A percentile compares a stretch with the other conserved stretches of the same genome.
These are phyloP conservation scores for Schlechtendalia chinensis DNA, from an alignment of 1,140 invertebrate genomes.

Conservation along the genomic window DNA sequence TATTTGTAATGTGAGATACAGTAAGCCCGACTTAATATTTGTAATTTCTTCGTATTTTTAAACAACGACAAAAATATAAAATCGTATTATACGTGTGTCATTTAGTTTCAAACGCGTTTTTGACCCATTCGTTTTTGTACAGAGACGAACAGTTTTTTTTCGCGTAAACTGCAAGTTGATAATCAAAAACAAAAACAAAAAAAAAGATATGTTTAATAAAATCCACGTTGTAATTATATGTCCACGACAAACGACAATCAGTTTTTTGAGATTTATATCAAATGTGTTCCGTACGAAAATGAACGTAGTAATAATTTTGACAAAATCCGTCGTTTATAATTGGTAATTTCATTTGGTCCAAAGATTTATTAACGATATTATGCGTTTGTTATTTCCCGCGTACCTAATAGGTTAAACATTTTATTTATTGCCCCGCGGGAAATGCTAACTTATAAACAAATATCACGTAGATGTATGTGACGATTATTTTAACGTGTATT, in stretches of 20 bases:
- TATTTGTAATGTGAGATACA: too few relatives aligned
- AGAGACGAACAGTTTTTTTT: too few relatives aligned
- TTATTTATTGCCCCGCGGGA: constrained; percentile 12
- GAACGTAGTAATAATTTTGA: constrained; percentile 29
- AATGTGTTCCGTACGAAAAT: too few relatives aligned
- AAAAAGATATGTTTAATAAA: neutral
- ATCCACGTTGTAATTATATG: neutral
- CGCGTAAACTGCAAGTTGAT: too few relatives aligned
- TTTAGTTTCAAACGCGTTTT: constrained; percentile 19
- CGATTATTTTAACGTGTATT: too few relatives aligned
- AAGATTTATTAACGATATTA: neutral
- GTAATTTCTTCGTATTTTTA: too few relatives aligned
- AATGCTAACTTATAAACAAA: constrained; percentile 1
- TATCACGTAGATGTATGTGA: neutral
- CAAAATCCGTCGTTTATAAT: constrained; percentile 4
- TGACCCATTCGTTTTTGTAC: constrained; percentile 12
- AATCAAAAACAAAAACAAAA: neutral
- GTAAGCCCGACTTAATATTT: too few relatives aligned
- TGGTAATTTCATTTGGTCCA: neutral
- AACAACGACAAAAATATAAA: neutral
- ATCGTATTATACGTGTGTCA: neutral
- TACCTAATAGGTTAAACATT: neutral
- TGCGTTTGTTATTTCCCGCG: constrained; percentile 5
- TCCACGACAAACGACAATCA: too few relatives aligned
- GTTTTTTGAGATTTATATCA: too few relatives aligned